A percentile compares a stretch with the other conserved stretches of the same genome.
Conservation (phyloP, 2,888 invertebrate genomes). For the Ligdia adustata region DNA sequence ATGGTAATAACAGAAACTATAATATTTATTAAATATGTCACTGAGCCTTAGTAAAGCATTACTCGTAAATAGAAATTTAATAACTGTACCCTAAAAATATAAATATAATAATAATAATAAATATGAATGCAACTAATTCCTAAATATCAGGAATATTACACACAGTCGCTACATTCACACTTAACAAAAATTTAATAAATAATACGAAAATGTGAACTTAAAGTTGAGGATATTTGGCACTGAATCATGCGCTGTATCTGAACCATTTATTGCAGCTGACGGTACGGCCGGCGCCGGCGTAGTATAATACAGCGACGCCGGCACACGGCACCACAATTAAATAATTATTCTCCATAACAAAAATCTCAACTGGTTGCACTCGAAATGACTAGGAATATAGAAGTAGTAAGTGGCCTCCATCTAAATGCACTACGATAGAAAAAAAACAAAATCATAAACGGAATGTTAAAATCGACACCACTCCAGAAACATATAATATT, state of each 20-base stretch:
- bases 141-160: conserved; percentile 84
- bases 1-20: conserved; percentile 60
- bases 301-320: conserved; percentile 73
- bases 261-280: conserved; percentile 59
- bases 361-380: conserved; percentile 83
- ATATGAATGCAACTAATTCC: conserved; percentile 83
- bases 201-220: conserved; percentile 76
- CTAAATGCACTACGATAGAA: conserved; percentile 68
- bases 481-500: conserved; percentile 82
- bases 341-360: conserved; percentile 71
- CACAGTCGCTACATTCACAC: conserved; percentile 82
- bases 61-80: conserved; percentile 66
- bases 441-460: conserved; percentile 63
- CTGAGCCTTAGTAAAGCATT: conserved; percentile 75
- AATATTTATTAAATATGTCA: conserved; percentile 64
- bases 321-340: conserved; percentile 56
- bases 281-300: conserved; percentile 42
- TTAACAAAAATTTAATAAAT: conserved; percentile 68
- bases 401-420: conserved; percentile 77
- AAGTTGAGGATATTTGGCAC: conserved; percentile 83
- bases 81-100: conserved; percentile 69
- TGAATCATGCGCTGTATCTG: conserved; percentile 70
- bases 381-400: conserved; percentile 83
- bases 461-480: conserved; percentile 84
- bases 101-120: conserved; percentile 78